These are phyloP conservation scores for Punctoribates punctum DNA, from an alignment of 2,888 invertebrate species.

Conservation along the genomic window DNA sequence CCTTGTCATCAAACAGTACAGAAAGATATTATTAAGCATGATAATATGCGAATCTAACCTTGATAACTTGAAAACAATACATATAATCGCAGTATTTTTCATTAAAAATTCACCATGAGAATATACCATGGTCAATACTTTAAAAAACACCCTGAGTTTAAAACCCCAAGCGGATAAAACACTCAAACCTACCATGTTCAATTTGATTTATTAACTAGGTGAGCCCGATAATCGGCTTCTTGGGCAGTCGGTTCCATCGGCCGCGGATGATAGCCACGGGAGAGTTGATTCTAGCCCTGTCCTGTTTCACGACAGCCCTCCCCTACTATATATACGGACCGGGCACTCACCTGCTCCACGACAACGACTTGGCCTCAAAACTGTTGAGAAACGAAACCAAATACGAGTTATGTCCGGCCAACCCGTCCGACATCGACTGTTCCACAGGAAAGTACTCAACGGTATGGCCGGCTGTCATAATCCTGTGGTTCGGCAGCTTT, in stretches of 20 bases:
- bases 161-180: no score
- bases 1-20: no score
- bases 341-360: constrained; percentile 42
- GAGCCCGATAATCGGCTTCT: constrained; percentile 46
- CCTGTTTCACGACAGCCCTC: constrained; percentile 42
- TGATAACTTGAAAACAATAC: no score
- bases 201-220: constrained; percentile 23
- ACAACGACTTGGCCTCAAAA: neutral
- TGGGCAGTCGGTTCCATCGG: constrained; percentile 44
- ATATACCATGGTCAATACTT: no score
- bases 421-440: neutral
- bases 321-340: constrained; percentile 48
- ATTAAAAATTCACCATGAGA: no score
- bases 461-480: constrained; percentile 44
- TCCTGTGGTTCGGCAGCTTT: constrained; percentile 46
- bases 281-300: constrained; percentile 42
- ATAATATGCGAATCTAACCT: no score
- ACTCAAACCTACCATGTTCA: no score
- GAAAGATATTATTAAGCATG: no score
- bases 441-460: constrained; percentile 18
- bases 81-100: no score
- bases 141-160: no score
- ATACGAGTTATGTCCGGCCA: constrained; percentile 34
- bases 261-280: constrained; percentile 44
- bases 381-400: neutral